Evolutionary conservation across 2,888 invertebrate genomes (phyloP).

Genomic region (Meganola albula): DNA sequence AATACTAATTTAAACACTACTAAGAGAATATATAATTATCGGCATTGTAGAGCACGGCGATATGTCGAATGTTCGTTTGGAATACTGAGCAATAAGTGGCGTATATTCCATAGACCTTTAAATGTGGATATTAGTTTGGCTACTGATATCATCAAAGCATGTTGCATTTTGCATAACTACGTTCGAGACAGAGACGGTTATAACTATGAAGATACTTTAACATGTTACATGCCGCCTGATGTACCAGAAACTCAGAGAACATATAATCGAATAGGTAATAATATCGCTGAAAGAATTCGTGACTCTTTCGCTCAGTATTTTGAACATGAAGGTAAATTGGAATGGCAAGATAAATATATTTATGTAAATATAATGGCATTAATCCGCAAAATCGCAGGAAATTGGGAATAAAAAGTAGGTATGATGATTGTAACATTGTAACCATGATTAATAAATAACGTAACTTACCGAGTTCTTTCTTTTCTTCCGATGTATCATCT

Average conservation of each 20-base stretch:
- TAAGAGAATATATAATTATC: slow-evolving; percentile 20
- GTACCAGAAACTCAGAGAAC: slow-evolving; percentile 10
- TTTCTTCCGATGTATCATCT: slow-evolving; percentile 15
- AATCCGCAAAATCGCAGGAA: background rate
- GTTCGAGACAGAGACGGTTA: slow-evolving; percentile 23
- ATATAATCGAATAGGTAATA: slow-evolving; percentile 8
- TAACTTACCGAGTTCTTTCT: slow-evolving; percentile 13
- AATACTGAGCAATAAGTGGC: slow-evolving; percentile 14
- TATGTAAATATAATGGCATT: no score
- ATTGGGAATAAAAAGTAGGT: background rate
- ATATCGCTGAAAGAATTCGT: slow-evolving; percentile 10
- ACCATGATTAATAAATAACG: background rate
- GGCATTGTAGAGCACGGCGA: slow-evolving; percentile 17
- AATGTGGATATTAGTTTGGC: slow-evolving; percentile 19
- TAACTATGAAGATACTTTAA: slow-evolving; percentile 2
- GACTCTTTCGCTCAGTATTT: slow-evolving; percentile 12
- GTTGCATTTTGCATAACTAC: slow-evolving; percentile 22
- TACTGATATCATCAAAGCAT: slow-evolving; percentile 21
- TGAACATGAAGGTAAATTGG: slow-evolving; percentile 14
- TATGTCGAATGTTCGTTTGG: slow-evolving; percentile 19
- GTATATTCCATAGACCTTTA: slow-evolving; percentile 23
- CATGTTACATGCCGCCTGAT: slow-evolving; percentile 11
- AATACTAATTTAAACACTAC: slow-evolving; percentile 10
- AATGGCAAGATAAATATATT: slow-evolving; percentile 15
- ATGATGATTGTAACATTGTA: background rate